Conservation (phyloP, 2,888 invertebrate species). For the Glaucopsyche alexis region DNA sequence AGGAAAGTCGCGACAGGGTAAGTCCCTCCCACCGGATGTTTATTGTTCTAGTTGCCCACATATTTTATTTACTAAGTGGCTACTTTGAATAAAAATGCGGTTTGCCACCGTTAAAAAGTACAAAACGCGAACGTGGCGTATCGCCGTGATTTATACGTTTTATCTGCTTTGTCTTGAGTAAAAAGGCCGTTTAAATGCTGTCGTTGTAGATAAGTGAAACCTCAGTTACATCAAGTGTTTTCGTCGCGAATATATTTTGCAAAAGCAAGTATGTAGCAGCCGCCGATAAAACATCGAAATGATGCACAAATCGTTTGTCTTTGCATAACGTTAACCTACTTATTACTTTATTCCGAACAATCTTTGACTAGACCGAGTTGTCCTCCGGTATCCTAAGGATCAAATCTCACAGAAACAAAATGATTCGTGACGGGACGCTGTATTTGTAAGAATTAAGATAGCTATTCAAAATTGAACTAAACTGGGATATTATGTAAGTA, state of each 20-base stretch:
- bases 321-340: too few species aligned
- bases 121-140: slow-evolving; percentile 52
- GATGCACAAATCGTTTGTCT: neutral
- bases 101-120: slow-evolving; percentile 70
- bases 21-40: slow-evolving; percentile 68
- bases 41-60: slow-evolving; percentile 71
- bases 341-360: too few species aligned
- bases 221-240: neutral
- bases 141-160: slow-evolving; percentile 57
- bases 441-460: too few species aligned
- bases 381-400: too few species aligned
- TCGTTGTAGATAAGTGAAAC: slow-evolving; percentile 18
- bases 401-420: too few species aligned
- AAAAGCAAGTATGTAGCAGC: neutral
- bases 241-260: neutral
- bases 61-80: slow-evolving; percentile 79
- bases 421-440: too few species aligned
- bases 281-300: neutral
- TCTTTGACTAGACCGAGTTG: too few species aligned
- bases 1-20: slow-evolving; percentile 45
- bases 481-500: too few species aligned
- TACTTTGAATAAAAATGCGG: slow-evolving; percentile 78
- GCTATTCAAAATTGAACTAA: too few species aligned
- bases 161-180: slow-evolving; percentile 47
- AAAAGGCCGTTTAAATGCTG: slow-evolving; percentile 36